Evolutionary conservation across 2,113 vertebrate species (phyloP), one percentile per base, ranked within the genome.

Genomic region (Indicator maculatus): DNA sequence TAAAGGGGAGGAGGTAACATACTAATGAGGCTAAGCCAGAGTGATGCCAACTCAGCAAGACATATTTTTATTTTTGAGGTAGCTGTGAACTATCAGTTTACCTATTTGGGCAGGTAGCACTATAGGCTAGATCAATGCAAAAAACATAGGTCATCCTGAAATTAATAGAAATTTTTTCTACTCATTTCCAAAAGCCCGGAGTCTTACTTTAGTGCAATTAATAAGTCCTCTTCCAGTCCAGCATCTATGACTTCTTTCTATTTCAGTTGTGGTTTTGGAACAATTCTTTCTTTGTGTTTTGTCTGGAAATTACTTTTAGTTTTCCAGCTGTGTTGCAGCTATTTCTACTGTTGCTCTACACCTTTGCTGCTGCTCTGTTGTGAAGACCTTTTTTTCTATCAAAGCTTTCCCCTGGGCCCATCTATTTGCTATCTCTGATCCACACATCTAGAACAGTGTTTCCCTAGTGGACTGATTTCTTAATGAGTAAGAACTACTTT

Each of bases 301-400:
- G 44, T 6, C 52, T 88, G 27, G 41, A 78, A 89, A 87, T 55
- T 4, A 53, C 17, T 82, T 81, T 44, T 41, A 18, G 27, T 73
- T 92, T 1, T 1, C 30, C 30, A 90, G n/a, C 7, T 66, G 30
- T 21, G 33, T 9, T 79, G 24, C 39, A 91, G 26, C 36, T 92
- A 38, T 52, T 72, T 9, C 9, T 88, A 12, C 50, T 76, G 15
- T 76, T 63, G 26, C 30, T 66, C 9, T 66, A 19, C 23, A 79
- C 8, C 20, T 82, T 73, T 70, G 20, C 64, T 58, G 2, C 12
- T 0, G 0, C 4, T 79, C 9, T 70, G 1, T 8, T 38, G 5
- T 27, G 24, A 17, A 61, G 59, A 73, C 1, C 1, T 36, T n/a
- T 76, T 83, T 70, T 58, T 31, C 30, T 27, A 18, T 15, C 15